phyloP scores from a whole-genome alignment of 1,140 invertebrate species.

The Drosophila lacertosa region DNA sequence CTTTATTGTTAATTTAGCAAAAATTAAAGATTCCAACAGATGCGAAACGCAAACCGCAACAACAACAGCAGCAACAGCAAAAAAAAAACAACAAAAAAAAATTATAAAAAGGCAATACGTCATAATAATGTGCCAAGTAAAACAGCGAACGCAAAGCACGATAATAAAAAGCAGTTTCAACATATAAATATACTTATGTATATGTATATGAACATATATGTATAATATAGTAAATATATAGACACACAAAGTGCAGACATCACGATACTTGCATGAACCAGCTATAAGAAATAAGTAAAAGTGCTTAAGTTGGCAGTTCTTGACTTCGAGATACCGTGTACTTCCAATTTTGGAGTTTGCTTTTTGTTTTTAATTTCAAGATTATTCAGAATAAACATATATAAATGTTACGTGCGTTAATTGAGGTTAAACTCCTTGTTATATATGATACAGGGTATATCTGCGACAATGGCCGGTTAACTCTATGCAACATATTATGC shows the following conservation, averaged over 20 bases:
- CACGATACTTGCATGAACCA: slow-evolving; percentile 13
- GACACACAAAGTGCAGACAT: slow-evolving; percentile 16
- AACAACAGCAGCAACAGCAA: slow-evolving; percentile 13
- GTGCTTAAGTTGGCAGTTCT: neutral
- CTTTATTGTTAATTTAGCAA: slow-evolving; percentile 50
- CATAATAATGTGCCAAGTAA: slow-evolving; percentile 46
- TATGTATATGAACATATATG: neutral
- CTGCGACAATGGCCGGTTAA: slow-evolving; percentile 28
- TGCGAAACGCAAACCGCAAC: slow-evolving; percentile 22
- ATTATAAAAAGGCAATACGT: slow-evolving; percentile 31
- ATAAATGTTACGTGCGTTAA: neutral
- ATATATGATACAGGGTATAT: slow-evolving; percentile 3
- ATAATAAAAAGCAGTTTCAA: slow-evolving; percentile 38
- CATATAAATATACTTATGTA: slow-evolving; percentile 19
- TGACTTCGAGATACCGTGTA: slow-evolving; percentile 6
- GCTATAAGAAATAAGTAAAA: slow-evolving; percentile 10
- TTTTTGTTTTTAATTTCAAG: too few relatives aligned
- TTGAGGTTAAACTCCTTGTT: neutral
- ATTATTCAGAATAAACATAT: too few relatives aligned
- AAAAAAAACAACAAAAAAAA: slow-evolving; percentile 20
- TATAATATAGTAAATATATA: too few relatives aligned
- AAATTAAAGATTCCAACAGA: slow-evolving; percentile 38
- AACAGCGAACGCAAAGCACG: slow-evolving; percentile 36
- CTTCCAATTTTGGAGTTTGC: too few relatives aligned
- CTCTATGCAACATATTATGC: slow-evolving; percentile 28